Percentiles rank a stretch among this genome's conserved stretches.
Evolutionary conservation across 2,113 vertebrate genomes (phyloP).

Genomic region (Struthio camelus): DNA sequence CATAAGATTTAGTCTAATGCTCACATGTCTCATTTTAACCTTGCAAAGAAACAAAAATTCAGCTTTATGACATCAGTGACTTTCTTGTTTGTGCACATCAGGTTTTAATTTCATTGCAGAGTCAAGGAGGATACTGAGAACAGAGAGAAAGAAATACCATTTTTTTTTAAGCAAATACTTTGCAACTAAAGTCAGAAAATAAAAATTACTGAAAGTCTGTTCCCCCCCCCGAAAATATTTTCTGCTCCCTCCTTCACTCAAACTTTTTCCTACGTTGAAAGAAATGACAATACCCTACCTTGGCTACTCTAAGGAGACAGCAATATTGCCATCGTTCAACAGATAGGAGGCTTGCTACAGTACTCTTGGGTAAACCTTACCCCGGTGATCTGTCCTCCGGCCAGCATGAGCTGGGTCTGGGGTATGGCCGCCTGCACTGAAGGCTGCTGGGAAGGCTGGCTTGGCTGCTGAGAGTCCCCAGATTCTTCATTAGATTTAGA

Average conservation of each 20-base stretch:
- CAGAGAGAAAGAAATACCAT: neutral
- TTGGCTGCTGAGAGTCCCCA: conserved; percentile 86
- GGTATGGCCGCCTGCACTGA: conserved; percentile 89
- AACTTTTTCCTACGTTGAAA: neutral
- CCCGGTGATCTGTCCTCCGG: conserved; percentile 96
- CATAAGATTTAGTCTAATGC: neutral
- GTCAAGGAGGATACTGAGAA: neutral
- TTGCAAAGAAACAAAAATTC: neutral
- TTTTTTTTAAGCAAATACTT: neutral
- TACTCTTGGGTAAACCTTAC: conserved; percentile 80
- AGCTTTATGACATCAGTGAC: neutral
- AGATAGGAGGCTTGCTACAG: neutral
- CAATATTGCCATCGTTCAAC: neutral
- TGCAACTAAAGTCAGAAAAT: neutral
- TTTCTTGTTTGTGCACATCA: neutral
- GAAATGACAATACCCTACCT: neutral
- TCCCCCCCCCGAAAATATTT: neutral
- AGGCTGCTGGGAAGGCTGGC: conserved; percentile 87
- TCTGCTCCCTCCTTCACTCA: neutral
- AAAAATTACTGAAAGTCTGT: neutral
- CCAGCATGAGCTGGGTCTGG: conserved; percentile 96
- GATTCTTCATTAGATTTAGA: conserved; percentile 92
- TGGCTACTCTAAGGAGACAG: neutral
- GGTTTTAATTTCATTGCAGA: neutral
- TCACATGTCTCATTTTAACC: neutral